A percentile compares a stretch with the other conserved stretches of the same genome.
Evolutionary conservation across 2,888 invertebrate species (phyloP).

Genomic region (Cataglyphis cursor): DNA sequence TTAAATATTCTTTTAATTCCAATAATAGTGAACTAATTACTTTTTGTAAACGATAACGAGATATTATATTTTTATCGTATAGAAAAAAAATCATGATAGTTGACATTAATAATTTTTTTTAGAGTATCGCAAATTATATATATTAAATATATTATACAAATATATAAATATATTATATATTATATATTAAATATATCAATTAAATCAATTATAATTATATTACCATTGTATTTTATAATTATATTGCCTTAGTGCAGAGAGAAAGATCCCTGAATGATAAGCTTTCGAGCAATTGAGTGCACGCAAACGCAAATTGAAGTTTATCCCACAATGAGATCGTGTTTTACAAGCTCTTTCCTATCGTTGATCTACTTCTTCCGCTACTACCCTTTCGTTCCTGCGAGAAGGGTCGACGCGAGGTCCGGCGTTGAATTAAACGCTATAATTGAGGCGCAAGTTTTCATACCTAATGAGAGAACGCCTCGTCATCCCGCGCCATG

Average conservation of each 20-base stretch:
- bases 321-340: constrained; percentile 59
- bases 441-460: constrained; percentile 76
- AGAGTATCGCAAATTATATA: neutral
- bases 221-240: too few species aligned
- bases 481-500: constrained; percentile 77
- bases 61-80: neutral
- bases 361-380: constrained; percentile 68
- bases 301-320: constrained; percentile 19
- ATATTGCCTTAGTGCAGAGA: neutral
- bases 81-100: neutral
- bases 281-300: neutral
- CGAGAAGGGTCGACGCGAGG: constrained; percentile 58
- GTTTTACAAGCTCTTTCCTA: constrained; percentile 59
- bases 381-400: constrained; percentile 54
- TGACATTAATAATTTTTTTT: neutral
- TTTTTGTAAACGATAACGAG: neutral
- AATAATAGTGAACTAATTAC: neutral
- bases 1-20: neutral
- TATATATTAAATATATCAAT: neutral
- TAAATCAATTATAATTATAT: neutral
- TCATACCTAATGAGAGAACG: constrained; percentile 75
- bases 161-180: too few species aligned
- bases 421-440: constrained; percentile 75
- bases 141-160: too few species aligned
- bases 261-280: neutral